phyloP scores from a whole-genome alignment of 2,797 vertebrate species.

The Sciaenops ocellatus region DNA sequence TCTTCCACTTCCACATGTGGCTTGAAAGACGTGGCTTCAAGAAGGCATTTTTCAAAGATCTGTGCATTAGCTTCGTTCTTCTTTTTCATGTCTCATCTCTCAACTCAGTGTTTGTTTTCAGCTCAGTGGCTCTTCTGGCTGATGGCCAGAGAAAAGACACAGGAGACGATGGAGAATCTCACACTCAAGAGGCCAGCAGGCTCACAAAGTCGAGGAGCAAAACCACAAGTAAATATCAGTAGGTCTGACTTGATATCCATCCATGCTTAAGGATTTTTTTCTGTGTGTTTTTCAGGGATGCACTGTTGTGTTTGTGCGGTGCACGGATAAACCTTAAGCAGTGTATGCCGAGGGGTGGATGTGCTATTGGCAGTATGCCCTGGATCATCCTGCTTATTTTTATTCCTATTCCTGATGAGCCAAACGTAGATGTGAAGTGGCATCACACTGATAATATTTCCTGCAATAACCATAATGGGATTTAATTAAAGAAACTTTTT shows the following conservation, averaged over 20 bases:
- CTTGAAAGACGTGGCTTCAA: slow-evolving; percentile 42
- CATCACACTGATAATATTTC: not conserved
- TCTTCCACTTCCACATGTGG: slow-evolving; percentile 35
- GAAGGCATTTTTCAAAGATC: slow-evolving; percentile 45
- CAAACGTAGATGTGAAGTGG: not conserved
- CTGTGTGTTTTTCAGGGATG: slow-evolving; percentile 13
- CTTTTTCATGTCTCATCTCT: slow-evolving; percentile 46
- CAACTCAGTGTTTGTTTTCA: slow-evolving; percentile 38
- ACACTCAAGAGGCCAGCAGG: slow-evolving; percentile 15
- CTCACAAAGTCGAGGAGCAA: slow-evolving; percentile 27
- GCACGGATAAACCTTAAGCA: slow-evolving; percentile 2
- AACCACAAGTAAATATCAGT: slow-evolving; percentile 41
- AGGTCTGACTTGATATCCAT: slow-evolving; percentile 37
- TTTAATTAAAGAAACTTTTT: not conserved
- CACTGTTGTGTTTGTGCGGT: slow-evolving; percentile 2
- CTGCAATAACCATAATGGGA: not conserved
- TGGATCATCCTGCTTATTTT: not conserved
- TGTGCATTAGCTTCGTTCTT: slow-evolving; percentile 16
- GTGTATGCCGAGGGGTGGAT: not conserved
- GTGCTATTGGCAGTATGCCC: not conserved
- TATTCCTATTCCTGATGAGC: not conserved
- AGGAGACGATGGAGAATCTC: slow-evolving; percentile 1
- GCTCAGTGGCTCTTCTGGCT: slow-evolving; percentile 37
- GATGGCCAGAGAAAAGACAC: slow-evolving; percentile 15
- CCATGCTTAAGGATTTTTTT: slow-evolving; percentile 19